Conservation (phyloP, 1,140 invertebrate species). For the Drosophila ambigua region DNA sequence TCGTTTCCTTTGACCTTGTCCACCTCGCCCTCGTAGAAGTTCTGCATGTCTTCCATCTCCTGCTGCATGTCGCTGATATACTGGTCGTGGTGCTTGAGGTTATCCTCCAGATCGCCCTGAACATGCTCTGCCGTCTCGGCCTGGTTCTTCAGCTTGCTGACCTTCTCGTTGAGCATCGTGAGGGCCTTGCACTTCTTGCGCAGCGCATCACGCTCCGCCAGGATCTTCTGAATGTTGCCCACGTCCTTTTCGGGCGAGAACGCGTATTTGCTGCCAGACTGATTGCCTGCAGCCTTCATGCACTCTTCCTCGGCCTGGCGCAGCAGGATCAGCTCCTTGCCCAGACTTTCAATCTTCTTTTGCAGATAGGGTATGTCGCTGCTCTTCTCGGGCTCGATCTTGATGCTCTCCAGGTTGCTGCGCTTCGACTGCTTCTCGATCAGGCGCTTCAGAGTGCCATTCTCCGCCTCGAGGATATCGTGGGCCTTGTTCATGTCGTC, state of each 20-base stretch:
- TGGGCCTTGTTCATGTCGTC: slow-evolving; percentile 72
- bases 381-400: slow-evolving; percentile 63
- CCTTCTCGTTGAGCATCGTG: slow-evolving; percentile 36
- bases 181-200: slow-evolving; percentile 54
- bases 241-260: slow-evolving; percentile 46
- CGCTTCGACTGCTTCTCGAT: slow-evolving; percentile 69
- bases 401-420: slow-evolving; percentile 45
- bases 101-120: slow-evolving; percentile 23
- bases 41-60: slow-evolving; percentile 73
- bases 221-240: slow-evolving; percentile 52
- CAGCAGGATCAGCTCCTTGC: slow-evolving; percentile 60
- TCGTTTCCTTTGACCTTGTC: slow-evolving; percentile 60
- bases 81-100: slow-evolving; percentile 40
- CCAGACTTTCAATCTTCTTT: slow-evolving; percentile 61
- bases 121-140: slow-evolving; percentile 25
- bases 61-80: slow-evolving; percentile 59
- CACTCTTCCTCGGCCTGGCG: slow-evolving; percentile 63
- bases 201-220: slow-evolving; percentile 64
- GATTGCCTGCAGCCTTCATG: slow-evolving; percentile 15
- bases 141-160: slow-evolving; percentile 27
- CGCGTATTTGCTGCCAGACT: neutral
- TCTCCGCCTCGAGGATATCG: slow-evolving; percentile 69
- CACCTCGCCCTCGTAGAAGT: slow-evolving; percentile 66
- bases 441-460: slow-evolving; percentile 63
- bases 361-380: slow-evolving; percentile 66